Conservation (phyloP, 2,888 invertebrate species). For the Philhelius pedissequus region DNA sequence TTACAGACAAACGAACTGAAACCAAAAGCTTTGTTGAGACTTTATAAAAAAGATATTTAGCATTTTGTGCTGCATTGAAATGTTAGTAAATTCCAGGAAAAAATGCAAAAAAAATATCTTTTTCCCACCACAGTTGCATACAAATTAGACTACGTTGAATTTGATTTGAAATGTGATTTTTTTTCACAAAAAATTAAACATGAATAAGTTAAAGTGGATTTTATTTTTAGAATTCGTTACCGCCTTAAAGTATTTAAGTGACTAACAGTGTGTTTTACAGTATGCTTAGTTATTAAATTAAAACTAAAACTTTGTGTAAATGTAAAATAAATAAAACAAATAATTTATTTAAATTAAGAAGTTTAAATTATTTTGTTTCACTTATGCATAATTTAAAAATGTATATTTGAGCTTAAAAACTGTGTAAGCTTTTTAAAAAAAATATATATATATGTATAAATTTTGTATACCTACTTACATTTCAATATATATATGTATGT, state of each 20-base stretch:
- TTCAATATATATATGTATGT: not conserved
- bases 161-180: not conserved
- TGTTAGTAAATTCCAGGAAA: not conserved
- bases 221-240: not conserved
- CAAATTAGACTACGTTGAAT: slow-evolving; percentile 11
- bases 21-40: not conserved
- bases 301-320: not conserved
- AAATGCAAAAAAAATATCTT: not conserved
- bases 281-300: not conserved
- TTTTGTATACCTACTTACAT: not conserved
- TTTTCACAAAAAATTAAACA: not conserved
- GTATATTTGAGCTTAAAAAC: not conserved
- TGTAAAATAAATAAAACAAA: not conserved
- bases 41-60: not conserved
- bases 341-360: not conserved
- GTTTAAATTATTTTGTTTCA: not conserved
- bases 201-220: not conserved
- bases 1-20: not conserved
- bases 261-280: not conserved
- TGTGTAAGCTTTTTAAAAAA: not conserved
- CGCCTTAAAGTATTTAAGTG: not conserved
- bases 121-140: slow-evolving; percentile 8
- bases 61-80: not conserved
- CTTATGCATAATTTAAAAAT: not conserved
- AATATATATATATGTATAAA: too few relatives aligned